phyloP scores from a whole-genome alignment of 2,888 invertebrate genomes.

The Drosophila vallismaia region DNA sequence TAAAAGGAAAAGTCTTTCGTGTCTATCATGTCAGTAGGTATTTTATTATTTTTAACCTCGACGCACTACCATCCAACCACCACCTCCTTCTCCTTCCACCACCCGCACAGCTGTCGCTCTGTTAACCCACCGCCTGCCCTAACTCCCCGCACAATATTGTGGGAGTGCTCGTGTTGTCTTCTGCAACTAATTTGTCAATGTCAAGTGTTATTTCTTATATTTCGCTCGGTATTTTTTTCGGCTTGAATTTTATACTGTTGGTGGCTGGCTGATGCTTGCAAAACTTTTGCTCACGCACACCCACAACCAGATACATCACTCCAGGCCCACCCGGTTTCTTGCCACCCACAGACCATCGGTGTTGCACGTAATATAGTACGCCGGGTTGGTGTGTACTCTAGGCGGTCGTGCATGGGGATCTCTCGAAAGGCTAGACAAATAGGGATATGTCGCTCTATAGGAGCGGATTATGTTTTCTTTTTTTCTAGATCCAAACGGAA shows the following conservation, averaged over 20 bases:
- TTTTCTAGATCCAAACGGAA: not conserved
- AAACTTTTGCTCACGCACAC: constrained; percentile 63
- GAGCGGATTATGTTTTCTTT: not conserved
- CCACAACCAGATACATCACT: constrained; percentile 32
- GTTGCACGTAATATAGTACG: constrained; percentile 72
- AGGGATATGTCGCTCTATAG: constrained; percentile 17
- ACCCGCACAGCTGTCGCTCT: constrained; percentile 17
- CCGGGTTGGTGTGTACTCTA: constrained; percentile 59
- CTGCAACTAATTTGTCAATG: constrained; percentile 83
- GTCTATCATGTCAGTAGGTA: constrained; percentile 80
- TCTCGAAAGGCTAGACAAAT: constrained; percentile 27
- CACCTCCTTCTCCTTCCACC: constrained; percentile 6
- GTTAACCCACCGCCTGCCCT: constrained; percentile 53
- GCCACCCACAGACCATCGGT: constrained; percentile 4
- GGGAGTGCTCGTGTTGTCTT: constrained; percentile 49
- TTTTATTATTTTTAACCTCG: constrained; percentile 78
- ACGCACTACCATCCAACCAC: constrained; percentile 25
- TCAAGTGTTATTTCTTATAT: constrained; percentile 80
- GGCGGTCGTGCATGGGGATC: constrained; percentile 67
- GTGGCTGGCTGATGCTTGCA: constrained; percentile 38
- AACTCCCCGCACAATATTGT: constrained; percentile 9
- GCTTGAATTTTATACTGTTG: constrained; percentile 21
- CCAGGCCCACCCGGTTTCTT: not conserved
- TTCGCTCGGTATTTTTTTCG: constrained; percentile 23
- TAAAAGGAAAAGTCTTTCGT: constrained; percentile 79